Conservation (phyloP, 2,797 vertebrate species). For the Hemibagrus guttatus region DNA sequence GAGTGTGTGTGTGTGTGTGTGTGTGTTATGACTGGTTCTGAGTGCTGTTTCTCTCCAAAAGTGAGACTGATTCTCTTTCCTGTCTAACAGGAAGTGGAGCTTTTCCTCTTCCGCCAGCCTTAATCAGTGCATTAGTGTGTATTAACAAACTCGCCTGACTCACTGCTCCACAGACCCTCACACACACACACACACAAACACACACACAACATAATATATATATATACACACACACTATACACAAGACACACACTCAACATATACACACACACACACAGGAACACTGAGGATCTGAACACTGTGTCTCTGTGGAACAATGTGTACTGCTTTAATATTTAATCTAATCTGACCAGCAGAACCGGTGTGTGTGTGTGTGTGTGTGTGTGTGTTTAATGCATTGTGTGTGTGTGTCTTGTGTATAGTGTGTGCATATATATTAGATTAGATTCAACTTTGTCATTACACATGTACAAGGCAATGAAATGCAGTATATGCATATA, state of each 20-base stretch:
- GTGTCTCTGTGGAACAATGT: background rate
- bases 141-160: background rate
- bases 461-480: no score
- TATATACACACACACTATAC: no score
- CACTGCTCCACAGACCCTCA: background rate
- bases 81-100: slow-evolving; percentile 61
- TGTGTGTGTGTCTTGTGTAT: no score
- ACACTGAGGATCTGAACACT: background rate
- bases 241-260: background rate
- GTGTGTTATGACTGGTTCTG: slow-evolving; percentile 39
- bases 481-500: no score
- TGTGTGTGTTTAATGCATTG: no score
- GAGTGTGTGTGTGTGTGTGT: background rate
- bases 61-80: slow-evolving; percentile 66
- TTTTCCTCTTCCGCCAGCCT: slow-evolving; percentile 65
- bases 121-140: slow-evolving; percentile 60
- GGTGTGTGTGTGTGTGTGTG: background rate
- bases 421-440: no score
- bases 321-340: background rate
- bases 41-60: slow-evolving; percentile 58
- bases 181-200: background rate
- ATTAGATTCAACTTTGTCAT: no score
- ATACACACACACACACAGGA: background rate
- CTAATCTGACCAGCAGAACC: background rate
- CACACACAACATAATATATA: no score